Base-by-base conservation (phyloP, 2,797 vertebrate genomes). In the Fratercula arctica region DNA sequence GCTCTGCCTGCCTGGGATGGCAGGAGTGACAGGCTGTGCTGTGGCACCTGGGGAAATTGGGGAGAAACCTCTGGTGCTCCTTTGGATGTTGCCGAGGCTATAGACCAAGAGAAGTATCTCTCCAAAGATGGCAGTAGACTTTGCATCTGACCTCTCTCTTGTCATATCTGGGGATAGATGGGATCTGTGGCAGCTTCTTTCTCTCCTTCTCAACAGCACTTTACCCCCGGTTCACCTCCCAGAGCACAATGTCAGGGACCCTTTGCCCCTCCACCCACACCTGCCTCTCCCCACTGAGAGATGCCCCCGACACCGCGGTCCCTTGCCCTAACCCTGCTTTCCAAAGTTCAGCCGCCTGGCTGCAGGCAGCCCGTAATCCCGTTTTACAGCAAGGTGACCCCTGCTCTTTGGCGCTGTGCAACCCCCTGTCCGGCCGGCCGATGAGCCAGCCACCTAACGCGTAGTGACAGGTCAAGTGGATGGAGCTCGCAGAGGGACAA, bases 341-440 rank as follows among this genome's bases (percentile, higher is more conserved):
- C 37, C 87, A 93, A 92, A 96, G 87, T 79, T 95, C 94, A 91
- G 46, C 35, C 16, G 29, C 57, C 18, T 35, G 91, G 78, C 93
- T 21, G 68, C 95, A 69, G 93, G 91, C 95, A 94, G 86, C 85
- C 67, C 66, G 5, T 35, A 76, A 66, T 53, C 50, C 85, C 39
- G 14, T 89, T 85, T 87, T 31, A 26, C 69, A 80, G 86, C 92
- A 94, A 93, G 94, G 78, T 96, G 95, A 94, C 73, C 93, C 66
- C 89, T 93, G 97, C 95, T 93, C 92, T 88, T 90, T 80, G 70
- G 64, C 1, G 21, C 95, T 61, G 77, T 75, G 95, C 95, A 90
- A 85, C 21, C 45, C 80, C 46, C 59, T 79, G 96, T 82, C 96
- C 66, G 0, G 53, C 73, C 0, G 0, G 59, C 59, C 13, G 13